A percentile compares a stretch with the other conserved stretches of the same genome.
Conservation (phyloP, 2,113 vertebrate species). For the Rhizomys pruinosus region DNA sequence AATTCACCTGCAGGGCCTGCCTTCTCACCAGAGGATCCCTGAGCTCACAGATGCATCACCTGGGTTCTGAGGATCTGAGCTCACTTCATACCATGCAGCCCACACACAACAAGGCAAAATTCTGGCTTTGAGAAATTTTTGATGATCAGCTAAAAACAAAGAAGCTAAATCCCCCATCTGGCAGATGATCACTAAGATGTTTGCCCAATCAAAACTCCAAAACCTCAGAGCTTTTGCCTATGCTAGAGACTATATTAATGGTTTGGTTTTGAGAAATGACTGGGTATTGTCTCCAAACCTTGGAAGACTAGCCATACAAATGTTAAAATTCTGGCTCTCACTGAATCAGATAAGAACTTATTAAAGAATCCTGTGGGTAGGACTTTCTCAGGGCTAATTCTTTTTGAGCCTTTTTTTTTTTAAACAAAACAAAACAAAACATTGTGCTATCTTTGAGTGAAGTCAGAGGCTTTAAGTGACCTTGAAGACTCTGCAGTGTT, state of each 20-base stretch:
- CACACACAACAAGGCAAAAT: conserved; percentile 2
- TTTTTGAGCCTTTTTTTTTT: neutral
- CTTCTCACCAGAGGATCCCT: too few relatives aligned
- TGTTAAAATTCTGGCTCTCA: neutral
- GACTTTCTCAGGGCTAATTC: neutral
- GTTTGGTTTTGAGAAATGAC: neutral
- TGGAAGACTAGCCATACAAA: neutral
- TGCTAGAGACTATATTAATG: neutral
- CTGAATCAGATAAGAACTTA: neutral
- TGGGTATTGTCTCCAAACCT: neutral
- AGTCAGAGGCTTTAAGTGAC: neutral
- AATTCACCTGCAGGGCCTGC: neutral
- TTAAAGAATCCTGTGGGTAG: neutral
- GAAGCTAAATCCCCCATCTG: neutral
- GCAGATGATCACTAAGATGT: neutral
- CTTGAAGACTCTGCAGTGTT: neutral
- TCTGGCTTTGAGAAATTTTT: conserved; percentile 7
- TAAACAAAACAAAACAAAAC: too few relatives aligned
- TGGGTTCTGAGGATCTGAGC: neutral
- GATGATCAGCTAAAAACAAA: conserved; percentile 29
- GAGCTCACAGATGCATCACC: neutral
- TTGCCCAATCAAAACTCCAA: conserved; percentile 25
- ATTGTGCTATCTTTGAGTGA: neutral
- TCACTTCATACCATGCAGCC: too few relatives aligned
- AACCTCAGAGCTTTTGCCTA: neutral